These are phyloP conservation scores for Pongo pygmaeus DNA, from an alignment of 2,113 vertebrate genomes.

Conservation along the genomic window DNA sequence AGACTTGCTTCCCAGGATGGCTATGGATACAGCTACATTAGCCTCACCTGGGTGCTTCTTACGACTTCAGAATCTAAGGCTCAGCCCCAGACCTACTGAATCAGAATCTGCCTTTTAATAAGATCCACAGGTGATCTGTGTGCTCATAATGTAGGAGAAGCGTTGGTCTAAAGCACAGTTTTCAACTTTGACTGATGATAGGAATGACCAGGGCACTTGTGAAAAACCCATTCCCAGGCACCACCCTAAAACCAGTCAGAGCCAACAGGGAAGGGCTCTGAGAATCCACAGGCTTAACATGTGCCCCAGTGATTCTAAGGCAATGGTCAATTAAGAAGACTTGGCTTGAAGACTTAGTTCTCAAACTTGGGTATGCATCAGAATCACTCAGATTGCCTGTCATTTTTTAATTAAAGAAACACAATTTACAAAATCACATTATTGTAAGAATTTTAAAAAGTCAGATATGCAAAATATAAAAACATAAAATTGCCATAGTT, in stretches of 20 bases:
- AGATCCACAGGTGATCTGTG: accelerated
- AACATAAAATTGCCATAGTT: background rate
- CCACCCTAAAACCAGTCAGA: background rate
- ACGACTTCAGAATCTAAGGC: background rate
- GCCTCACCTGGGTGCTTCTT: background rate
- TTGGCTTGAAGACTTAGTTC: background rate
- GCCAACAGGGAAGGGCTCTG: background rate
- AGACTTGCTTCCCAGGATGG: background rate
- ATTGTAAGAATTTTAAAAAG: background rate
- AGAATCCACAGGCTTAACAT: no score
- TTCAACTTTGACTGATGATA: background rate
- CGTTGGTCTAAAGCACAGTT: background rate
- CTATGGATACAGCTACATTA: background rate
- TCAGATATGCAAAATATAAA: background rate
- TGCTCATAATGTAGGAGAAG: background rate
- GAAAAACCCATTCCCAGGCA: background rate
- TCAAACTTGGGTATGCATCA: background rate
- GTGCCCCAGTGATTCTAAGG: accelerated
- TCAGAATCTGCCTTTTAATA: background rate
- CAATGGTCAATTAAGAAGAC: background rate
- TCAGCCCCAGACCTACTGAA: background rate
- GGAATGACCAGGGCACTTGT: background rate
- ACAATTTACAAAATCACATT: background rate
- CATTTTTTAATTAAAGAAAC: background rate
- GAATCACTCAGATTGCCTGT: background rate